Evolutionary conservation across 1,140 invertebrate genomes (phyloP).

Genomic region (Cydia fagiglandana): DNA sequence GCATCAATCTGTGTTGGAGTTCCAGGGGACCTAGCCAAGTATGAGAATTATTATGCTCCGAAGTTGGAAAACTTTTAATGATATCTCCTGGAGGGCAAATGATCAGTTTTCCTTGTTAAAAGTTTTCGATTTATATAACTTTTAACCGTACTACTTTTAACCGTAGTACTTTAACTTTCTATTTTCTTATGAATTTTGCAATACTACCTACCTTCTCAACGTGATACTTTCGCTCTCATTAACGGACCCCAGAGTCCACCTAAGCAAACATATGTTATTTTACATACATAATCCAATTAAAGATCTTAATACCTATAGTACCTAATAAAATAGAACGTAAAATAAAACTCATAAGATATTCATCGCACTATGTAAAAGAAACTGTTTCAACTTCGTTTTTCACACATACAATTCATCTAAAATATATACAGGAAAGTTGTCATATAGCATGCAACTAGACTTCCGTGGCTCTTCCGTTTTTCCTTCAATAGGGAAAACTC

Average conservation of each 20-base stretch:
- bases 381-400: no score
- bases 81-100: neutral
- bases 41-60: neutral
- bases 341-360: no score
- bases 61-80: conserved; percentile 8
- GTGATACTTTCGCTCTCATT: neutral
- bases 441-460: neutral
- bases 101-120: conserved; percentile 14
- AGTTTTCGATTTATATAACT: neutral
- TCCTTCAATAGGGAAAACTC: neutral
- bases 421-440: neutral
- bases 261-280: no score
- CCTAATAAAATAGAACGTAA: no score
- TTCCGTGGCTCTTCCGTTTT: conserved; percentile 6
- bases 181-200: neutral
- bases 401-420: no score
- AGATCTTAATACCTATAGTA: no score
- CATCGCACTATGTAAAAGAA: no score
- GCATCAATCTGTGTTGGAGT: no score
- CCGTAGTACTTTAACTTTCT: neutral
- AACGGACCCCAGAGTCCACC: no score
- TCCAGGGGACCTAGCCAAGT: no score
- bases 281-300: no score
- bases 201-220: neutral
- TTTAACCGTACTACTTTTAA: no score